phyloP scores from a whole-genome alignment of 2,797 vertebrate genomes.

The Nasua narica region DNA sequence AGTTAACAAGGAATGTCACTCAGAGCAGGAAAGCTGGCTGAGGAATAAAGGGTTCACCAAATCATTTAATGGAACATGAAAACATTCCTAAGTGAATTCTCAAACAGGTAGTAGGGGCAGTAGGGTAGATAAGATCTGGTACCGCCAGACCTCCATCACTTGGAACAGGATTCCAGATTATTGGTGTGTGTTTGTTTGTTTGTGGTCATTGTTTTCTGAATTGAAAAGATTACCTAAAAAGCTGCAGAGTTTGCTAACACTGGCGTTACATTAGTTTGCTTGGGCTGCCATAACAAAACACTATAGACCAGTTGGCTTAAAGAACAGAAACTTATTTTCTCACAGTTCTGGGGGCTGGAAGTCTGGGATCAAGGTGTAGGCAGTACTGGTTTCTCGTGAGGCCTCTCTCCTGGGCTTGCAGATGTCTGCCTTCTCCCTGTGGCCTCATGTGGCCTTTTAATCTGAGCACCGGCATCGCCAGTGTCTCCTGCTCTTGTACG shows the following conservation, averaged over 20 bases:
- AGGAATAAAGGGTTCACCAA: not conserved
- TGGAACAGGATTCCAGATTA: not conserved
- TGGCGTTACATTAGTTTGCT: not conserved
- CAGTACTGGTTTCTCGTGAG: not conserved
- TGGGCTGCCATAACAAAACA: not conserved
- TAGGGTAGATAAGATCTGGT: not conserved
- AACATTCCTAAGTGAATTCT: not conserved
- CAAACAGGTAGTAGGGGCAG: not conserved
- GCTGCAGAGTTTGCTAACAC: not conserved
- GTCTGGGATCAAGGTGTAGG: not conserved
- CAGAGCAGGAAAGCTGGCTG: not conserved
- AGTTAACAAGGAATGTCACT: not conserved
- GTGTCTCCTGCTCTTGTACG: not conserved
- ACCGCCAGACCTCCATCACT: not conserved
- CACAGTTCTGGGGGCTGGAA: not conserved
- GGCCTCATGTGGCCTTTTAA: not conserved
- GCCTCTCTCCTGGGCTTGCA: not conserved
- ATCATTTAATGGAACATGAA: not conserved
- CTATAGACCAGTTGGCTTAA: not conserved
- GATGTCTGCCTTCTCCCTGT: rapidly evolving
- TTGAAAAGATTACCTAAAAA: not conserved
- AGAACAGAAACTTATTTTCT: not conserved
- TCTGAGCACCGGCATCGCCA: not conserved
- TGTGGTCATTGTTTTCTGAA: not conserved
- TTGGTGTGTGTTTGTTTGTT: not conserved